These are phyloP conservation scores for Anas flavirostris DNA, from an alignment of 2,797 vertebrate species.

Conservation along the genomic window DNA sequence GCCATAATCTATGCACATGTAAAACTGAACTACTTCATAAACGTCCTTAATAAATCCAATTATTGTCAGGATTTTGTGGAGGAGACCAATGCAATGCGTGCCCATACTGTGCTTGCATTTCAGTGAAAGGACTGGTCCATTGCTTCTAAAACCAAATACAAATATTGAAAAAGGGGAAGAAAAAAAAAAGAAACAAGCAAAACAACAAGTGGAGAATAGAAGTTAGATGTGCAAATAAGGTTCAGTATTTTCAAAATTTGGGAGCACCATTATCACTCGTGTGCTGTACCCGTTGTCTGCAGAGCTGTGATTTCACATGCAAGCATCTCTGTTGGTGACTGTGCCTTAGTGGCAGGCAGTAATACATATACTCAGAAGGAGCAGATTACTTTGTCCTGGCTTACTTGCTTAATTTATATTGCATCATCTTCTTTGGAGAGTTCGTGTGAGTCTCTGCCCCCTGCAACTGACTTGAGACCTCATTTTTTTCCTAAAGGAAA, in stretches of 20 bases:
- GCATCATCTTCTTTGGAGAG: background rate
- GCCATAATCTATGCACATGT: background rate
- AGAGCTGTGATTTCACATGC: background rate
- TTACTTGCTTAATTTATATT: background rate
- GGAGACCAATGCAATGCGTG: accelerated
- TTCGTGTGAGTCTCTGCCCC: background rate
- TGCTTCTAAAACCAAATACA: background rate
- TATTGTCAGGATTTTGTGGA: background rate
- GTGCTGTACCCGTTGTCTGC: background rate
- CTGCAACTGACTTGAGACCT: background rate
- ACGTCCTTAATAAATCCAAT: background rate
- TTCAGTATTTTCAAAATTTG: background rate
- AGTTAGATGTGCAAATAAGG: background rate
- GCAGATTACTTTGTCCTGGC: background rate
- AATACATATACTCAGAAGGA: background rate
- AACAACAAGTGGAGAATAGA: background rate
- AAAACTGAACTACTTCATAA: background rate
- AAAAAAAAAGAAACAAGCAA: background rate
- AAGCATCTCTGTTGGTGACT: background rate
- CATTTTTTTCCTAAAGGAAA: background rate
- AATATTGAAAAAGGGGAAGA: background rate
- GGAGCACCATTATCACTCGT: background rate
- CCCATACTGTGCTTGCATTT: background rate
- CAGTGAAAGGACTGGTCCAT: background rate
- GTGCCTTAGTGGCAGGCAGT: background rate